Evolutionary conservation across 2,113 vertebrate species (phyloP), one percentile per base, ranked within the genome.

Genomic region (Calidris pygmaea): DNA sequence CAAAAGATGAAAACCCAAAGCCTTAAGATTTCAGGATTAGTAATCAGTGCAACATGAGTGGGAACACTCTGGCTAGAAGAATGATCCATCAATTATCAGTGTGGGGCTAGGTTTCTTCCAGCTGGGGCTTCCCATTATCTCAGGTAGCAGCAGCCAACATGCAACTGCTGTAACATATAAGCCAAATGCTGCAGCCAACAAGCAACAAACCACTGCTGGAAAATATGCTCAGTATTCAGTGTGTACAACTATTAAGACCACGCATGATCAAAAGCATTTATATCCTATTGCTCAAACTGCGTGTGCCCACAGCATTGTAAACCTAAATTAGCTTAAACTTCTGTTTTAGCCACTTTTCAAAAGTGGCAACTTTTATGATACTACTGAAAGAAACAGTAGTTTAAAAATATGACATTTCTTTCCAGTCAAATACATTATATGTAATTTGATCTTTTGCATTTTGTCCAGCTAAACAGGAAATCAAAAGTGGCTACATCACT

Each of bases 1-100:
- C 10, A 63, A 37, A 76, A 60, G n/a, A 71, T 71, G 30, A 81
- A 94, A 87, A 45, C 6, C 10, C 3, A 4, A 63, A 83, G 7
- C n/a, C 68, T 77, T 85, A 52, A 78, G 27, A 81, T 77, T 27
- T 74, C 48, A 34, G 8, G 14, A 52, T 35, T 27, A 58, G 10
- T 14, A 66, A 74, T 56, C 27, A 18, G 34, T 17, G 65, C 26
- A 53, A 10, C 21, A 10, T 5, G 39, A 56, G 43, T 30, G 39
- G 45, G 35, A 84, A 3, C 24, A 16, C 14, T 29, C 27, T 32
- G 65, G 2, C 50, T 53, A 45, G 23, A 77, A 67, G 52, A 45
- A 27, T 0, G 0, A 58, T 70, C 0, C 0, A 70, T 66, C 29
- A 8, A 0, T 34, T 1, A 0, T 8, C n/a, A 16, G 27, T 6